These are phyloP conservation scores for Pristionchus entomophagus DNA, from an alignment of 2,888 invertebrate genomes.

Conservation along the genomic window DNA sequence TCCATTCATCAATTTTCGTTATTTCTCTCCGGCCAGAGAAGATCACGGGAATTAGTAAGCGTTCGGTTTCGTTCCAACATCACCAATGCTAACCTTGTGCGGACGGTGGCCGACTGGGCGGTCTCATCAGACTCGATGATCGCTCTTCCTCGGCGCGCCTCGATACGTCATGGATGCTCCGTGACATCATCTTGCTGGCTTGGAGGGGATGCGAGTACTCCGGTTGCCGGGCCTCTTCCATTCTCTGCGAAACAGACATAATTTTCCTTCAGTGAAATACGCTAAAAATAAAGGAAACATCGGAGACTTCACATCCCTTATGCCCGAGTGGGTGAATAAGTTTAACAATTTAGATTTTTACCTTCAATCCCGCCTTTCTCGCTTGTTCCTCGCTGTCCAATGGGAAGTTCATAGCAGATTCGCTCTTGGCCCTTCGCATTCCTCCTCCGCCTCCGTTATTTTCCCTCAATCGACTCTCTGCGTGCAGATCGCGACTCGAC, in stretches of 20 bases:
- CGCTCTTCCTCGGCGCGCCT: conserved; percentile 34
- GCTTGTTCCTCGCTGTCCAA: conserved; percentile 55
- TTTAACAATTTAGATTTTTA: too few species aligned
- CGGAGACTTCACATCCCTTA: too few species aligned
- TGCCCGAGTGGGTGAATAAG: too few species aligned
- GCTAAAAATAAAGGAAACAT: too few species aligned
- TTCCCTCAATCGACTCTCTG: conserved; percentile 43
- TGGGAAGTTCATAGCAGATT: conserved; percentile 64
- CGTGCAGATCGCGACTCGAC: conserved; percentile 34
- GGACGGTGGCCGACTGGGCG: conserved; percentile 43
- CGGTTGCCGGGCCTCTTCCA: neutral
- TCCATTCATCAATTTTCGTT: too few species aligned
- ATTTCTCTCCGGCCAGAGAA: too few species aligned
- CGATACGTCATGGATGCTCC: conserved; percentile 40
- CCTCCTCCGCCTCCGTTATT: conserved; percentile 52
- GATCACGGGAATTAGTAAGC: too few species aligned
- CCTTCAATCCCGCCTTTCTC: conserved; percentile 39
- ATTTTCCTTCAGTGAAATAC: neutral
- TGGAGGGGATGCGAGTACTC: conserved; percentile 49
- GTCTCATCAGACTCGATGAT: conserved; percentile 26
- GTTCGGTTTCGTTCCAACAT: too few species aligned
- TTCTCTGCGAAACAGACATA: conserved; percentile 20
- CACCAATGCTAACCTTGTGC: conserved; percentile 13
- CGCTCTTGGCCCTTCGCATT: conserved; percentile 71
- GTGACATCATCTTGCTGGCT: conserved; percentile 34